Conservation (phyloP, 2,888 invertebrate genomes). For the Siphonodentalium dalli region DNA sequence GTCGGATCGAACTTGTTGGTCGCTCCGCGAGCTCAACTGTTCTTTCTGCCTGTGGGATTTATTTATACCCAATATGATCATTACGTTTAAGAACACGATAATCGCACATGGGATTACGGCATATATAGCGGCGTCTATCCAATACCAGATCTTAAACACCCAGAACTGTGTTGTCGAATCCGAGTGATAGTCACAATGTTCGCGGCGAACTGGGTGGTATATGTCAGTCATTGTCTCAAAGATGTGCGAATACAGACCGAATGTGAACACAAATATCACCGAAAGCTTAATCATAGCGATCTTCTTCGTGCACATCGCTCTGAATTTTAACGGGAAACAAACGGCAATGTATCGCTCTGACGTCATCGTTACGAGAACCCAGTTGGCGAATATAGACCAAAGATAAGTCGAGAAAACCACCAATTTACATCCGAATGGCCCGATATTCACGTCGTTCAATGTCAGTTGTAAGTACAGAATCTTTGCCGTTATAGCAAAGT, state of each 20-base stretch:
- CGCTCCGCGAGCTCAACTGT: too few species aligned
- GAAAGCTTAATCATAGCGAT: slow-evolving; percentile 28
- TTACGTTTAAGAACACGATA: slow-evolving; percentile 41
- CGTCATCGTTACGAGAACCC: slow-evolving; percentile 55
- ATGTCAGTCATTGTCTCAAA: too few species aligned
- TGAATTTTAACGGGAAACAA: slow-evolving; percentile 49
- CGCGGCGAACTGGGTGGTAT: too few species aligned
- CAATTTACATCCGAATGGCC: slow-evolving; percentile 38
- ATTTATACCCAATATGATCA: slow-evolving; percentile 43
- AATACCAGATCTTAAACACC: too few species aligned
- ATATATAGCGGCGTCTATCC: slow-evolving; percentile 44
- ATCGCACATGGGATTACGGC: slow-evolving; percentile 41
- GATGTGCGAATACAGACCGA: slow-evolving; percentile 37
- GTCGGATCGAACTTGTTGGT: too few species aligned
- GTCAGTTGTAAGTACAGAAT: slow-evolving; percentile 38
- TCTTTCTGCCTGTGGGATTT: too few species aligned
- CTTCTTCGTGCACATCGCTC: slow-evolving; percentile 35
- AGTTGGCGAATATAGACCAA: slow-evolving; percentile 46
- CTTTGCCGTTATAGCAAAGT: slow-evolving; percentile 39
- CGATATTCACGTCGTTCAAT: slow-evolving; percentile 33
- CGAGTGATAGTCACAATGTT: too few species aligned
- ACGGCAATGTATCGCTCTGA: slow-evolving; percentile 53
- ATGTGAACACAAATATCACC: slow-evolving; percentile 32
- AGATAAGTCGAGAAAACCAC: slow-evolving; percentile 42
- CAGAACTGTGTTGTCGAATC: too few species aligned